Evolutionary conservation across 2,888 invertebrate genomes (phyloP).

Genomic region (Eilema sororculum): DNA sequence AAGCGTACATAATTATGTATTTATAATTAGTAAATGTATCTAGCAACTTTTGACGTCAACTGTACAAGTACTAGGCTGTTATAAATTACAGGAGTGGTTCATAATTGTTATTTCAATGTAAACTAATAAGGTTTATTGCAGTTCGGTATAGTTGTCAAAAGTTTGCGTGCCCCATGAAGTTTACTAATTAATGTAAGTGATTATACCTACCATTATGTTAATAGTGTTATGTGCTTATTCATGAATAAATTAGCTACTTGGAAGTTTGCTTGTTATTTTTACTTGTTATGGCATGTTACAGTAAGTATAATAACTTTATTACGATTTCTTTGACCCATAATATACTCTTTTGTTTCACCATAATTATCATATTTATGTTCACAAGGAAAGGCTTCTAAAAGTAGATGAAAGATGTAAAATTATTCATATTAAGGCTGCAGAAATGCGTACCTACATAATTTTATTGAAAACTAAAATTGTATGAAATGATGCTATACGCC

Average conservation of each 20-base stretch:
- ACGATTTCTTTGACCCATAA: neutral
- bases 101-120: conserved; percentile 9
- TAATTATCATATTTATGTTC: no score
- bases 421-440: no score
- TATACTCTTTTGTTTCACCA: no score
- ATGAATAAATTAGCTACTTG: neutral
- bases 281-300: neutral
- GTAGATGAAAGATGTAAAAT: no score
- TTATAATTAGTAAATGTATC: neutral
- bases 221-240: conserved; percentile 1
- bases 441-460: no score
- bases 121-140: neutral
- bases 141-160: conserved; percentile 26
- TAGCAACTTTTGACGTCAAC: neutral
- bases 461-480: no score
- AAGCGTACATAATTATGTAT: no score
- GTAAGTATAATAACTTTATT: neutral
- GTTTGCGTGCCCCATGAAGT: conserved; percentile 42
- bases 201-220: conserved; percentile 32
- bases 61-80: neutral
- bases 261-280: neutral
- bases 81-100: conserved; percentile 4
- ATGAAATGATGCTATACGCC: no score
- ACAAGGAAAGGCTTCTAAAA: no score
- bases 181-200: conserved; percentile 41